Conservation (phyloP, 1,140 invertebrate genomes). For the Agraylea sexmaculata region DNA sequence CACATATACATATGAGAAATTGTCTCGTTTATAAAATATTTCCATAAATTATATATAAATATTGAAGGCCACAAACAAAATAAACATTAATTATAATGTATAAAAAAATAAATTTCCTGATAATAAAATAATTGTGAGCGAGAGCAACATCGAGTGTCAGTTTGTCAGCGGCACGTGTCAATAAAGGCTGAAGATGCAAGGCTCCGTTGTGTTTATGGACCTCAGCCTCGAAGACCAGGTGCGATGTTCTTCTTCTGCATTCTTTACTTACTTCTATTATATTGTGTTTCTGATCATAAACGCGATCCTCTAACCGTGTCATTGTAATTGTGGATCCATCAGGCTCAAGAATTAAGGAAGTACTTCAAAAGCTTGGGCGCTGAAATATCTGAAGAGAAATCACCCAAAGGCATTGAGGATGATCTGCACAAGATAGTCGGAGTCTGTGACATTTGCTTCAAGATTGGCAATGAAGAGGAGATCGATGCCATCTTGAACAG, state of each 20-base stretch:
- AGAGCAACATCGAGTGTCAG: not conserved
- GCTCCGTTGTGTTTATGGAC: slow-evolving; percentile 70
- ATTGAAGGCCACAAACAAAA: no score
- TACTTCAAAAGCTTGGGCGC: slow-evolving; percentile 87
- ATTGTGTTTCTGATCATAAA: slow-evolving; percentile 8
- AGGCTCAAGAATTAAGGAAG: slow-evolving; percentile 78
- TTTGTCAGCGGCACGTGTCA: no score
- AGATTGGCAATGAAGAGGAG: slow-evolving; percentile 66
- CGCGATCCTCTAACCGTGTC: slow-evolving; percentile 1
- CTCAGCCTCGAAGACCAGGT: slow-evolving; percentile 69
- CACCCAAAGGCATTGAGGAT: slow-evolving; percentile 80
- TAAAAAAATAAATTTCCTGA: no score
- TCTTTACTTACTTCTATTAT: slow-evolving; percentile 8
- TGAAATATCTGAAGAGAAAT: slow-evolving; percentile 83
- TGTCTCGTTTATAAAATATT: no score
- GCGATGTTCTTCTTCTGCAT: not conserved
- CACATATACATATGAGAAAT: no score
- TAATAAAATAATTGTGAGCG: no score
- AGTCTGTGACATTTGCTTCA: slow-evolving; percentile 85
- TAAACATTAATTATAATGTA: no score
- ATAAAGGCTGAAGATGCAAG: slow-evolving; percentile 63
- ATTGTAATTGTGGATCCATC: not conserved
- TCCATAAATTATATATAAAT: no score
- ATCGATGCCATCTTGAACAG: slow-evolving; percentile 76
- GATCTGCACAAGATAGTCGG: slow-evolving; percentile 91